These are phyloP conservation scores for Tenthredo distinguenda DNA, from an alignment of 2,888 invertebrate genomes.

Conservation along the genomic window DNA sequence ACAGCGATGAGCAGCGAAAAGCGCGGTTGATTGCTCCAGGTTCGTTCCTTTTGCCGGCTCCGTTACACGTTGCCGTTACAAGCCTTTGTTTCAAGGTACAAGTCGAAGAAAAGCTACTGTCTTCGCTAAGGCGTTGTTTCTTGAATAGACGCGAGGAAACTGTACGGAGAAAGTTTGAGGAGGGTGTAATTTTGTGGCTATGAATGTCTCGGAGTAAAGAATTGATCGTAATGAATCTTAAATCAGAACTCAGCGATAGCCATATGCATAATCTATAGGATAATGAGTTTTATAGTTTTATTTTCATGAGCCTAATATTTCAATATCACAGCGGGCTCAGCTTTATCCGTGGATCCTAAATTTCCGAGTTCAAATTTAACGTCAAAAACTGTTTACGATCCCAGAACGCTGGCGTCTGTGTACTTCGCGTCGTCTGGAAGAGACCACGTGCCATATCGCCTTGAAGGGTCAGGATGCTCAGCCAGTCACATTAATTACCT, in stretches of 20 bases:
- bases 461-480: constrained; percentile 41
- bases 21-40: constrained; percentile 26
- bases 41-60: constrained; percentile 18
- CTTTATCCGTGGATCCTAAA: neutral
- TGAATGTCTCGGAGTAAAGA: neutral
- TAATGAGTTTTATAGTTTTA: neutral
- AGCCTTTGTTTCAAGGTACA: neutral
- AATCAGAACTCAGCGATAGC: neutral
- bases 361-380: constrained; percentile 21
- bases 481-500: constrained; percentile 47
- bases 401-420: neutral
- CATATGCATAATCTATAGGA: constrained; percentile 6
- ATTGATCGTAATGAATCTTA: constrained; percentile 19
- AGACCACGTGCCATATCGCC: constrained; percentile 46
- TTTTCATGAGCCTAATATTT: constrained; percentile 25
- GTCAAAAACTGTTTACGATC: constrained; percentile 14
- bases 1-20: constrained; percentile 44
- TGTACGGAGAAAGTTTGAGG: neutral
- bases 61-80: neutral
- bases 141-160: neutral
- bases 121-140: neutral
- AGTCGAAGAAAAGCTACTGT: constrained; percentile 1
- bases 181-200: neutral
- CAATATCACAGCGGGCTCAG: neutral
- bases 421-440: constrained; percentile 30